Percentiles rank a stretch among this genome's conserved stretches.
Evolutionary conservation across 2,888 invertebrate genomes (phyloP).

Genomic region (Rosalia funebris): DNA sequence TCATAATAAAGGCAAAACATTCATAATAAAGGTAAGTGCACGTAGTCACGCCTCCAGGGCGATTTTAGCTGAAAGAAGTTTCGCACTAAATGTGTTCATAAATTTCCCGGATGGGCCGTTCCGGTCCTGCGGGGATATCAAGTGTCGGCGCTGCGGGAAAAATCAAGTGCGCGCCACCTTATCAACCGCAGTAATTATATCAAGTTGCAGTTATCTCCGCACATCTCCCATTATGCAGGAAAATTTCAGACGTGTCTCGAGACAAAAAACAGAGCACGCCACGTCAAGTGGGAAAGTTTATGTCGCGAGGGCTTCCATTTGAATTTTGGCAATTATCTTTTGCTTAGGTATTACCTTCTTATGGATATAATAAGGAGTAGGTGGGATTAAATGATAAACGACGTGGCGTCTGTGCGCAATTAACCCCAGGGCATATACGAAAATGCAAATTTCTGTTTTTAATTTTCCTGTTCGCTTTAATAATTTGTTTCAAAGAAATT

Average conservation of each 20-base stretch:
- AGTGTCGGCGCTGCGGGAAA: neutral
- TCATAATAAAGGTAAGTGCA: conserved; percentile 1
- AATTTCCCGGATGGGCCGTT: neutral
- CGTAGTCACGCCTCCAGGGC: neutral
- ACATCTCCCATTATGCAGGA: neutral
- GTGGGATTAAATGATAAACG: neutral
- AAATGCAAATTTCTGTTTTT: neutral
- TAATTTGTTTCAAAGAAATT: too few species aligned
- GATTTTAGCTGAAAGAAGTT: neutral
- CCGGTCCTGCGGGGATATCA: neutral
- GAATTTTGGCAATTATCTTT: too few species aligned
- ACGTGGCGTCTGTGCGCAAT: neutral
- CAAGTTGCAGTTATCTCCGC: conserved; percentile 18
- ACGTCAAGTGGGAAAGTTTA: neutral
- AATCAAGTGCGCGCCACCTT: conserved; percentile 7
- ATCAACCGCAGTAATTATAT: conserved; percentile 19
- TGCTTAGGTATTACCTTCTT: too few species aligned
- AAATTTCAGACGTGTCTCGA: neutral
- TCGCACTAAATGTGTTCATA: neutral
- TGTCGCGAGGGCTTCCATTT: neutral
- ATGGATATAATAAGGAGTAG: neutral
- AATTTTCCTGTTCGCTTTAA: too few species aligned
- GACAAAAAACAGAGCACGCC: neutral
- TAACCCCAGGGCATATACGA: too few species aligned
- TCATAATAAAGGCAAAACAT: too few species aligned